phyloP scores from a whole-genome alignment of 2,797 vertebrate species.

The Pelobates cultripes region DNA sequence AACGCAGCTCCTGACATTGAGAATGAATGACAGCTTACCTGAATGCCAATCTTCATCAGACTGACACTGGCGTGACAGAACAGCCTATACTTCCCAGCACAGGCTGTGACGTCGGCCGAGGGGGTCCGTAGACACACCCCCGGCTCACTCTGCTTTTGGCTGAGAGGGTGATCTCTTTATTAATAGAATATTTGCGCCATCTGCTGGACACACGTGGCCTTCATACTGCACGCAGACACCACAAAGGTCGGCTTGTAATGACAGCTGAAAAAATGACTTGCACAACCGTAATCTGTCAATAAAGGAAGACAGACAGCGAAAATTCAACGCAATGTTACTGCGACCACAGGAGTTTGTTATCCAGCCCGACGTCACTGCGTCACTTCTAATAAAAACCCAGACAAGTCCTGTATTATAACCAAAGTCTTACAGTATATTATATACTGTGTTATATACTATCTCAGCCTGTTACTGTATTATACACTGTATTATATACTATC shows the following conservation, averaged over 20 bases:
- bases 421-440: too few relatives aligned
- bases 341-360: too few relatives aligned
- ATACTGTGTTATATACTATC: neutral
- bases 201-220: conserved; percentile 15
- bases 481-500: too few relatives aligned
- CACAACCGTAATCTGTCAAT: neutral
- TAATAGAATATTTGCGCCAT: conserved; percentile 34
- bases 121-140: conserved; percentile 56
- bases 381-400: too few relatives aligned
- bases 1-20: conserved; percentile 83
- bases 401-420: too few relatives aligned
- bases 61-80: conserved; percentile 98
- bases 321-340: too few relatives aligned
- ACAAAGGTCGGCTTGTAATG: conserved; percentile 7
- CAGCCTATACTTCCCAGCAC: conserved; percentile 88
- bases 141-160: conserved; percentile 49
- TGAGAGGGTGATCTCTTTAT: conserved; percentile 20
- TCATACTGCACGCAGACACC: neutral
- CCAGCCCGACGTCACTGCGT: too few relatives aligned
- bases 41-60: conserved; percentile 99
- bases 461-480: too few relatives aligned
- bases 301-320: too few relatives aligned
- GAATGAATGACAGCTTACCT: conserved; percentile 99
- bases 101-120: conserved; percentile 61
- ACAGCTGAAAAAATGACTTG: conserved; percentile 21